A percentile compares a stretch with the other conserved stretches of the same genome.
Conservation (phyloP, 2,888 invertebrate genomes). For the Tetranychus piercei region DNA sequence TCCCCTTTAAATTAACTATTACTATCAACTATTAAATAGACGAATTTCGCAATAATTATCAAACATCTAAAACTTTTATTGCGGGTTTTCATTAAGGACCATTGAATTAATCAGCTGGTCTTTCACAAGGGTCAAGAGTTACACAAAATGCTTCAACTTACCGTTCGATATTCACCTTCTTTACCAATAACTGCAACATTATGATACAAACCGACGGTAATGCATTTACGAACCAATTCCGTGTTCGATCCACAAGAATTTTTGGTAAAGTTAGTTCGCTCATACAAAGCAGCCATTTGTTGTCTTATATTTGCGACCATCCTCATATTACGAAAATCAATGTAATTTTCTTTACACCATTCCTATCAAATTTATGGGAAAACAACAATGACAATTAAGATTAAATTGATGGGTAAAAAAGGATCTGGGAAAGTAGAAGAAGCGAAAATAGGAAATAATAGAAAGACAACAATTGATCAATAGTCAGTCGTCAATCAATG, state of each 20-base stretch:
- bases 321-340: conserved; percentile 59
- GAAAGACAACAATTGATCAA: too few relatives aligned
- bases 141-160: conserved; percentile 32
- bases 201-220: conserved; percentile 49
- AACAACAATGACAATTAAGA: conserved; percentile 12
- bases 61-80: too few relatives aligned
- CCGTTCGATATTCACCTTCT: conserved; percentile 50
- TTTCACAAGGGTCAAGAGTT: neutral
- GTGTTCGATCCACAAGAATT: conserved; percentile 43
- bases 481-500: too few relatives aligned
- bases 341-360: conserved; percentile 77
- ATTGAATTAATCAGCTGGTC: neutral
- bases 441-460: too few relatives aligned
- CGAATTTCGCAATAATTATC: too few relatives aligned
- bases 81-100: neutral
- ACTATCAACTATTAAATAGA: too few relatives aligned
- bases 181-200: conserved; percentile 64
- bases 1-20: too few relatives aligned
- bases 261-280: conserved; percentile 42
- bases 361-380: conserved; percentile 35
- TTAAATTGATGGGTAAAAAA: neutral
- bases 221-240: conserved; percentile 46
- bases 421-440: conserved; percentile 1
- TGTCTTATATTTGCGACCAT: conserved; percentile 60
- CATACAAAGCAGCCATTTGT: conserved; percentile 55